Conservation (phyloP, 2,888 invertebrate species). For the Drosophila nigricruria region DNA sequence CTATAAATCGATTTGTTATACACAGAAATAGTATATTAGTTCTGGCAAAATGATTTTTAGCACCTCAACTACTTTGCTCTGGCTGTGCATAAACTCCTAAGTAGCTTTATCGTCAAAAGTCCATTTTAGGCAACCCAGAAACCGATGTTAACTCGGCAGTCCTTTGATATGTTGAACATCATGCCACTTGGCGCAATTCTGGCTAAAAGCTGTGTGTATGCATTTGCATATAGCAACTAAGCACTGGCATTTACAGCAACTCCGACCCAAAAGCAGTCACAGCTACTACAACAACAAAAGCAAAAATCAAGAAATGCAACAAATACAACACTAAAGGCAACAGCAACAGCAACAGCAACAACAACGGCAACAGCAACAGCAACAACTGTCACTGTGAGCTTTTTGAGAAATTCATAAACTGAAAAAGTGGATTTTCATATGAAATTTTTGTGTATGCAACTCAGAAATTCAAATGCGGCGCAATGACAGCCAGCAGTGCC, state of each 20-base stretch:
- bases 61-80: conserved; percentile 17
- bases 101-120: conserved; percentile 42
- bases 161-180: conserved; percentile 77
- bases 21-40: not conserved
- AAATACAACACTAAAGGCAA: conserved; percentile 7
- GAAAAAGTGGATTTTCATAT: conserved; percentile 80
- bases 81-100: conserved; percentile 40
- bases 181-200: conserved; percentile 76
- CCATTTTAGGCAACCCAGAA: conserved; percentile 28
- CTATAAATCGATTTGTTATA: conserved; percentile 20
- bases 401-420: conserved; percentile 80
- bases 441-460: conserved; percentile 71
- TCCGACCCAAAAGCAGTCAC: conserved; percentile 13
- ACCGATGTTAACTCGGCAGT: conserved; percentile 47
- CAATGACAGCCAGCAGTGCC: conserved; percentile 60
- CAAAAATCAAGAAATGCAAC: conserved; percentile 1
- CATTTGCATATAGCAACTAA: conserved; percentile 68
- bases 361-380: conserved; percentile 8
- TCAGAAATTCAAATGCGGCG: conserved; percentile 78
- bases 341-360: conserved; percentile 13
- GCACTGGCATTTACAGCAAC: conserved; percentile 25
- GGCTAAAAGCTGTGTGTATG: conserved; percentile 64
- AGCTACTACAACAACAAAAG: conserved; percentile 16
- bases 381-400: conserved; percentile 75
- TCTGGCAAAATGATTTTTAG: conserved; percentile 1